Evolutionary conservation across 2,113 vertebrate species (phyloP).

Genomic region (Microtus ochrogaster): DNA sequence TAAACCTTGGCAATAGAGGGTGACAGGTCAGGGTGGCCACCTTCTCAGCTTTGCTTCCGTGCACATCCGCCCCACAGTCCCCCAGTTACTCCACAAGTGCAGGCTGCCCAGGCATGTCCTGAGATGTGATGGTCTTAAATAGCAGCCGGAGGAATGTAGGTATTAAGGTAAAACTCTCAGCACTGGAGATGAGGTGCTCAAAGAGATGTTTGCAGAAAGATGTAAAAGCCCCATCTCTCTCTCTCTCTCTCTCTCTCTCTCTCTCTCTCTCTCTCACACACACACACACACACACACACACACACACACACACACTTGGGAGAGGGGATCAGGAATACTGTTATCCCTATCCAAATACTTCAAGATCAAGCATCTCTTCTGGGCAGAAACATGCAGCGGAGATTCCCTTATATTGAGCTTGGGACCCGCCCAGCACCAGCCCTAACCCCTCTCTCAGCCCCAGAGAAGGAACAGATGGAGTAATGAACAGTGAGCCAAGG

Average conservation of each 20-base stretch:
- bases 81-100: constrained; percentile 41
- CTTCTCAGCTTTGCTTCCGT: constrained; percentile 5
- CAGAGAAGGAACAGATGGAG: background rate
- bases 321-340: background rate
- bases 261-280: background rate
- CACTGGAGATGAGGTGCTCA: background rate
- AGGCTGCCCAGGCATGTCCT: constrained; percentile 64
- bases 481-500: too few relatives aligned
- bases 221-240: background rate
- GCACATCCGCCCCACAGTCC: background rate
- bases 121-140: constrained; percentile 66
- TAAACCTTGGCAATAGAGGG: background rate
- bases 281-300: background rate
- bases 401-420: background rate
- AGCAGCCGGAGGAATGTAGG: constrained; percentile 63
- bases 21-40: constrained; percentile 58
- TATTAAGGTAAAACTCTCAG: constrained; percentile 65
- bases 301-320: background rate
- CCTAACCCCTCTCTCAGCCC: background rate
- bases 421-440: background rate
- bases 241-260: background rate
- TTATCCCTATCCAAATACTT: background rate
- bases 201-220: background rate
- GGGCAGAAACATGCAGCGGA: background rate
- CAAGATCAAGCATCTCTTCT: background rate